phyloP scores from a whole-genome alignment of 1,140 invertebrate genomes.

The Mercenaria mercenaria region DNA sequence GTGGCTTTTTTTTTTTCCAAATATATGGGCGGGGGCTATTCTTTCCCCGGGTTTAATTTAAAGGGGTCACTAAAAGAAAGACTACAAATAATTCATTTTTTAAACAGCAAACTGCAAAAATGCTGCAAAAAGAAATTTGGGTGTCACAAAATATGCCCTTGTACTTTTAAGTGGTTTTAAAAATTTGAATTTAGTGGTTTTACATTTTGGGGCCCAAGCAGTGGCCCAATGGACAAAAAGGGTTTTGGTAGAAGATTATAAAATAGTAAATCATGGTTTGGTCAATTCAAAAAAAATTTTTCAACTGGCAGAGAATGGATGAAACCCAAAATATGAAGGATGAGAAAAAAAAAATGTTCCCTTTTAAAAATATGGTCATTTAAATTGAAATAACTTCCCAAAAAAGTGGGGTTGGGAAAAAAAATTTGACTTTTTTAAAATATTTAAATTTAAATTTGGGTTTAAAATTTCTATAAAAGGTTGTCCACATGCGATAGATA shows the following conservation, averaged over 20 bases:
- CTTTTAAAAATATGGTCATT: not conserved
- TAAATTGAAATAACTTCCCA: not conserved
- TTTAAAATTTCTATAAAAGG: not conserved
- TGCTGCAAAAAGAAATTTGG: not conserved
- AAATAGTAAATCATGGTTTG: slow-evolving; percentile 5
- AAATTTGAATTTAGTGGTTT: not conserved
- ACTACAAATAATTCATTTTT: not conserved
- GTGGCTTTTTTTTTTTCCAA: not conserved
- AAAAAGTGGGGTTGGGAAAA: not conserved
- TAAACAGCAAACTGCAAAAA: not conserved
- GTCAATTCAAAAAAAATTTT: slow-evolving; percentile 28
- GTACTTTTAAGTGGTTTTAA: not conserved
- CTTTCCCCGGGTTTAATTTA: not conserved
- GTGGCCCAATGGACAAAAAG: not conserved
- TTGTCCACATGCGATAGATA: not conserved
- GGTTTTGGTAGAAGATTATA: not conserved
- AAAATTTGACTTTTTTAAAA: not conserved
- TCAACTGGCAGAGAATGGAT: slow-evolving; percentile 4
- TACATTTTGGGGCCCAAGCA: not conserved
- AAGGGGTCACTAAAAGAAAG: not conserved
- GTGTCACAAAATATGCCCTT: slow-evolving; percentile 1
- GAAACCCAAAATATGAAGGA: not conserved
- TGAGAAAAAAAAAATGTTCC: not conserved
- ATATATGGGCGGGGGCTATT: not conserved
- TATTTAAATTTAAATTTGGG: not conserved